These are phyloP conservation scores for Notodonta ziczac DNA, from an alignment of 2,888 invertebrate genomes.

Conservation along the genomic window DNA sequence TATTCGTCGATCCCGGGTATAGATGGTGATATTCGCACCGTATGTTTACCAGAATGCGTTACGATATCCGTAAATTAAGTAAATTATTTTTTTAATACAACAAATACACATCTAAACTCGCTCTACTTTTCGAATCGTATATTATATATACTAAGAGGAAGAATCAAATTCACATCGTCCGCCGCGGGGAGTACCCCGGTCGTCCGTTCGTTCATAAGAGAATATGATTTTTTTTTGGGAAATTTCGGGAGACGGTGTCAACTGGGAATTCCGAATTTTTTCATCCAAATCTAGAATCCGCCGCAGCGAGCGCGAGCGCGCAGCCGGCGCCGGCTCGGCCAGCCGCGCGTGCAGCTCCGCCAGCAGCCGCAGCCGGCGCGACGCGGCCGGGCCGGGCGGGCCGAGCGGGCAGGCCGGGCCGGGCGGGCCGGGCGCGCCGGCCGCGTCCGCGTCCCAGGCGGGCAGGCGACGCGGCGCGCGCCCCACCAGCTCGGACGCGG, in stretches of 20 bases:
- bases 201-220: too few species aligned
- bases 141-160: too few species aligned
- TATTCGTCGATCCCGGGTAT: too few species aligned
- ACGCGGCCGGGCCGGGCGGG: slow-evolving; percentile 28
- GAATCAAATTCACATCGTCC: too few species aligned
- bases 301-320: slow-evolving; percentile 12
- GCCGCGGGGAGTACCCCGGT: too few species aligned
- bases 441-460: slow-evolving; percentile 47
- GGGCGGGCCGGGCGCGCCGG: background rate
- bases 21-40: background rate
- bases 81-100: too few species aligned
- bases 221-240: too few species aligned
- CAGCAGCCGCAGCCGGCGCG: background rate
- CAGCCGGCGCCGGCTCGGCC: slow-evolving; percentile 8
- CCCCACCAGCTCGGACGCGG: slow-evolving; percentile 57
- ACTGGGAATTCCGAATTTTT: slow-evolving; percentile 14
- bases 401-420: background rate
- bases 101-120: too few species aligned
- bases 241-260: too few species aligned
- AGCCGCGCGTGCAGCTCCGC: slow-evolving; percentile 10
- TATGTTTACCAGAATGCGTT: background rate
- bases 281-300: slow-evolving; percentile 22
- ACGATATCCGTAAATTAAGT: background rate
- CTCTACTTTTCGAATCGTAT: too few species aligned
- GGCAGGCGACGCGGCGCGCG: slow-evolving; percentile 46